Evolutionary conservation across 2,797 vertebrate genomes (phyloP).

Genomic region (Notamacropus eugenii): DNA sequence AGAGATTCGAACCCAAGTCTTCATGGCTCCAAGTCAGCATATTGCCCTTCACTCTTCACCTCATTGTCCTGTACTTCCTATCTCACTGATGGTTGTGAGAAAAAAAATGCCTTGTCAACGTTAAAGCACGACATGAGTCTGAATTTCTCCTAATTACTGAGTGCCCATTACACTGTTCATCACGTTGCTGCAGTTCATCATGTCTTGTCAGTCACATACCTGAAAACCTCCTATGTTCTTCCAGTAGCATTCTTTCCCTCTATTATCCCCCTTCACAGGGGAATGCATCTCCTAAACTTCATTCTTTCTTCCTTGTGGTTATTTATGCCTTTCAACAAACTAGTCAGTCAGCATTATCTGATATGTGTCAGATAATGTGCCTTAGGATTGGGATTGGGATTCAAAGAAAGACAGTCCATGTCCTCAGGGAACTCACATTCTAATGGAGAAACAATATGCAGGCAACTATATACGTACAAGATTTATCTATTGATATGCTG

Average conservation of each 20-base stretch:
- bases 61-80: neutral
- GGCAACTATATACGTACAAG: neutral
- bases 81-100: neutral
- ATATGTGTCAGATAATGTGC: neutral
- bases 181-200: neutral
- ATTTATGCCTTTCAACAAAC: neutral
- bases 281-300: neutral
- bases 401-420: neutral
- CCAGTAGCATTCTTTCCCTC: neutral
- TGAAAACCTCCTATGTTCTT: no score
- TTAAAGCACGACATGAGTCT: neutral
- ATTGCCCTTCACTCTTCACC: neutral
- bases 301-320: neutral
- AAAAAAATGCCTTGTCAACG: neutral
- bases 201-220: neutral
- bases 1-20: neutral
- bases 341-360: neutral
- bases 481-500: no score
- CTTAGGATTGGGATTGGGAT: neutral
- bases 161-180: neutral
- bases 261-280: neutral
- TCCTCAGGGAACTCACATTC: neutral
- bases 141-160: neutral
- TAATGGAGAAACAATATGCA: neutral
- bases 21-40: neutral